Percentiles rank a stretch among this genome's conserved stretches.
Conservation (phyloP, 2,797 vertebrate species). For the Ceyx erithaca region DNA sequence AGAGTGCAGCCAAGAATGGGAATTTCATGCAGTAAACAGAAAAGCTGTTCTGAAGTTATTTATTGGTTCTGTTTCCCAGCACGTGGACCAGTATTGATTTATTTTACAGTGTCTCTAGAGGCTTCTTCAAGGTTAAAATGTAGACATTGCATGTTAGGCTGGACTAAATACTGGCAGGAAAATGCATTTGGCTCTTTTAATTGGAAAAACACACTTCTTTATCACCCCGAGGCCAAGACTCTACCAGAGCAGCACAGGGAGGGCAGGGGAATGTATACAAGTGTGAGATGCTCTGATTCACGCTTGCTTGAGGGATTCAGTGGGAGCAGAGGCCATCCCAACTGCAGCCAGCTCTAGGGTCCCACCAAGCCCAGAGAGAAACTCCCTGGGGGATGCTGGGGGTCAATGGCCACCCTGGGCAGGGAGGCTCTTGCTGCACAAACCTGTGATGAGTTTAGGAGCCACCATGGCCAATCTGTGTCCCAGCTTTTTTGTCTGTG, state of each 20-base stretch:
- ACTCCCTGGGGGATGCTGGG: rapidly evolving
- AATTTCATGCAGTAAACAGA: conserved; percentile 37
- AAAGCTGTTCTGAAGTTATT: conserved; percentile 49
- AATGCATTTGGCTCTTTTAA: conserved; percentile 62
- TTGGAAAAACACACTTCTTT: conserved; percentile 63
- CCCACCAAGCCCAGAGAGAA: background rate
- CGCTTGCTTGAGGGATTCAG: rapidly evolving
- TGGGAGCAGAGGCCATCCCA: background rate
- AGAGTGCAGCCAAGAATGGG: background rate
- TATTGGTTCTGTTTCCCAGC: conserved; percentile 50
- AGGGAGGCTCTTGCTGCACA: background rate
- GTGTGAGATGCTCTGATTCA: background rate
- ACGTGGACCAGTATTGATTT: conserved; percentile 45
- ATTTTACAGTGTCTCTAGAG: conserved; percentile 50
- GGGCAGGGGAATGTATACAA: background rate
- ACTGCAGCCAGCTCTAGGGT: background rate
- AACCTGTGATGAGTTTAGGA: rapidly evolving
- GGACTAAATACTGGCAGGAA: conserved; percentile 53
- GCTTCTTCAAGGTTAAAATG: conserved; percentile 58
- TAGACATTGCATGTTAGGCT: conserved; percentile 40
- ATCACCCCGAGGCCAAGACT: conserved; percentile 45
- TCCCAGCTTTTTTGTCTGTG: background rate
- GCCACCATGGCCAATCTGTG: rapidly evolving
- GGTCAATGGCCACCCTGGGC: background rate
- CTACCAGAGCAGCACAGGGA: background rate